phyloP scores from a whole-genome alignment of 2,113 vertebrate species.

The Oophaga pumilio region DNA sequence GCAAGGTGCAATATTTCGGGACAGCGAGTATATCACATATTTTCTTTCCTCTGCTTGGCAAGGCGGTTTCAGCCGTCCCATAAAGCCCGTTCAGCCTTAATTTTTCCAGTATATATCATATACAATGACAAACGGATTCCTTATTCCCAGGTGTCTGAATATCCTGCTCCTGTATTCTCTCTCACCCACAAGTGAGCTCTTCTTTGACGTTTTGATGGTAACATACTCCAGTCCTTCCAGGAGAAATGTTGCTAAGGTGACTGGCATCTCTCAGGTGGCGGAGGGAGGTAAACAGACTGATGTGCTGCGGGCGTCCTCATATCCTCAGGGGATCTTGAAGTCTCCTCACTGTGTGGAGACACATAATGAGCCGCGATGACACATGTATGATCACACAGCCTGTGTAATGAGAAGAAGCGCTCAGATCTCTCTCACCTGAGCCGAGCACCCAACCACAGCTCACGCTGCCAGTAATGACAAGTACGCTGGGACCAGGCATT shows the following conservation, averaged over 20 bases:
- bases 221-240: neutral
- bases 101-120: too few relatives aligned
- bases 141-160: neutral
- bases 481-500: neutral
- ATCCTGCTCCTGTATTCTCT: neutral
- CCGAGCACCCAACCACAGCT: neutral
- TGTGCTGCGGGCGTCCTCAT: neutral
- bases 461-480: neutral
- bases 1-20: too few relatives aligned
- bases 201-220: neutral
- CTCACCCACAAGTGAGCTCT: neutral
- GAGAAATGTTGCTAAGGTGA: slow-evolving; percentile 21
- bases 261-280: neutral
- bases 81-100: too few relatives aligned
- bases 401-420: neutral
- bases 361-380: slow-evolving; percentile 12
- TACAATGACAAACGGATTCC: neutral
- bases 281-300: neutral
- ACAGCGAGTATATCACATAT: too few relatives aligned
- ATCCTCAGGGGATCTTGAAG: neutral
- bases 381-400: slow-evolving; percentile 16
- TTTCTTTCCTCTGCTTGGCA: too few relatives aligned
- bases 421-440: neutral
- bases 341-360: neutral
- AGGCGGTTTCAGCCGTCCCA: too few relatives aligned